phyloP scores from a whole-genome alignment of 2,797 vertebrate species.

The Peromyscus attwateri region DNA sequence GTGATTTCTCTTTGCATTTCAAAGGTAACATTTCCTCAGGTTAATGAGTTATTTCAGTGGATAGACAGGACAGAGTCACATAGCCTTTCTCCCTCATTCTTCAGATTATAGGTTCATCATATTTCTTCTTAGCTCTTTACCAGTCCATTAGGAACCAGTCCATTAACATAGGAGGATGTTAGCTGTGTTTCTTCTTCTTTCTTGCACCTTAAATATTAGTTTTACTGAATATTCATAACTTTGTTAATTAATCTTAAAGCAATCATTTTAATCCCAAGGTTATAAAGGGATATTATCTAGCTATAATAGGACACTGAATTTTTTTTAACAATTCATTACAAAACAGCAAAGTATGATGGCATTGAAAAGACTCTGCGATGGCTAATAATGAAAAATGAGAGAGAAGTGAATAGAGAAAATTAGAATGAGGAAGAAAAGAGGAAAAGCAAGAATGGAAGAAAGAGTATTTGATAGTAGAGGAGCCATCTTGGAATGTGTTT shows the following conservation, averaged over 20 bases:
- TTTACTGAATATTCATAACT: neutral
- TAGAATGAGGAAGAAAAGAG: neutral
- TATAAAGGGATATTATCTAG: slow-evolving; percentile 63
- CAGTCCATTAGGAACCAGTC: neutral
- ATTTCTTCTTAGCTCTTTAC: neutral
- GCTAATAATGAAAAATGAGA: neutral
- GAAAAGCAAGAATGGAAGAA: neutral
- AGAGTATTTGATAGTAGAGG: neutral
- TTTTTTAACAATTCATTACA: slow-evolving; percentile 15
- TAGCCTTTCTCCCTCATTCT: neutral
- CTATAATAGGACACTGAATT: neutral
- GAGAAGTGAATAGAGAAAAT: neutral
- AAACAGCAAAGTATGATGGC: neutral
- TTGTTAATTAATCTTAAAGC: neutral
- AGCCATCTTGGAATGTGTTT: slow-evolving; percentile 33
- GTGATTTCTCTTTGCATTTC: slow-evolving; percentile 12
- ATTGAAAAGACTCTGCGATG: slow-evolving; percentile 22
- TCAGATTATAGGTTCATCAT: neutral
- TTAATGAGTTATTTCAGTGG: slow-evolving; percentile 22
- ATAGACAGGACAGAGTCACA: neutral
- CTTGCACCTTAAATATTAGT: neutral
- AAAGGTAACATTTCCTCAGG: neutral
- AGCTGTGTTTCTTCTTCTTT: neutral
- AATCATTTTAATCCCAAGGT: neutral
- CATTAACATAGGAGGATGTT: neutral